Evolutionary conservation across 2,888 invertebrate species (phyloP).

Genomic region (Salpingus planirostris): DNA sequence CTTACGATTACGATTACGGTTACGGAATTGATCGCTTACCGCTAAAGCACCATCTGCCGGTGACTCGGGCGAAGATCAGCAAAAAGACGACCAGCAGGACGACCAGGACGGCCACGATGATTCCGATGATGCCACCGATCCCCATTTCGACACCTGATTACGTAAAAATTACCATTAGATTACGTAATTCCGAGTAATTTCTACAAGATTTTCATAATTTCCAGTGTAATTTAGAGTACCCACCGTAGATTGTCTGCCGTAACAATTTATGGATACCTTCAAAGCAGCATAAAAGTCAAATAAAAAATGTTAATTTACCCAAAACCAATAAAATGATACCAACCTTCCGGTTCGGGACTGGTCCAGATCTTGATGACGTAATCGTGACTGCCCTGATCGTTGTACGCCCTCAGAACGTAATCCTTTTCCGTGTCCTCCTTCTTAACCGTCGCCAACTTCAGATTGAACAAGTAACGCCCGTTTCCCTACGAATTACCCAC

Average conservation of each 20-base stretch:
- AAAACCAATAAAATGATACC: slow-evolving; percentile 5
- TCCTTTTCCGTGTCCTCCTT: slow-evolving; percentile 68
- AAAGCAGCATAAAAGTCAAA: slow-evolving; percentile 20
- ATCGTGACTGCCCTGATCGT: slow-evolving; percentile 56
- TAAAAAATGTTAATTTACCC: slow-evolving; percentile 1
- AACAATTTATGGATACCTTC: slow-evolving; percentile 27
- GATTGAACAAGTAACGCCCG: slow-evolving; percentile 58
- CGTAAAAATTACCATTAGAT: too few relatives aligned
- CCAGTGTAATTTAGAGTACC: too few relatives aligned
- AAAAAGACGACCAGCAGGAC: slow-evolving; percentile 56
- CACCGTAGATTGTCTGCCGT: slow-evolving; percentile 26
- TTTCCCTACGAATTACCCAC: slow-evolving; percentile 46
- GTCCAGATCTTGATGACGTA: slow-evolving; percentile 64
- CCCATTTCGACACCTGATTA: slow-evolving; percentile 62
- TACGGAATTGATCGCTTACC: too few relatives aligned
- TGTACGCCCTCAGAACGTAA: slow-evolving; percentile 59
- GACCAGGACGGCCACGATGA: slow-evolving; percentile 60
- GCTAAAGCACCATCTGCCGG: slow-evolving; percentile 80
- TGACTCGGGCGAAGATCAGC: slow-evolving; percentile 67
- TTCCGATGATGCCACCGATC: slow-evolving; percentile 68
- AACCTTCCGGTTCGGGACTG: slow-evolving; percentile 50
- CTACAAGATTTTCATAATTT: too few relatives aligned
- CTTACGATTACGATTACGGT: not conserved
- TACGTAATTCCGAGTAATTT: too few relatives aligned
- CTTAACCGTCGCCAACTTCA: slow-evolving; percentile 57